These are phyloP conservation scores for Rutpela maculata DNA, from an alignment of 2,888 invertebrate species.

Conservation along the genomic window DNA sequence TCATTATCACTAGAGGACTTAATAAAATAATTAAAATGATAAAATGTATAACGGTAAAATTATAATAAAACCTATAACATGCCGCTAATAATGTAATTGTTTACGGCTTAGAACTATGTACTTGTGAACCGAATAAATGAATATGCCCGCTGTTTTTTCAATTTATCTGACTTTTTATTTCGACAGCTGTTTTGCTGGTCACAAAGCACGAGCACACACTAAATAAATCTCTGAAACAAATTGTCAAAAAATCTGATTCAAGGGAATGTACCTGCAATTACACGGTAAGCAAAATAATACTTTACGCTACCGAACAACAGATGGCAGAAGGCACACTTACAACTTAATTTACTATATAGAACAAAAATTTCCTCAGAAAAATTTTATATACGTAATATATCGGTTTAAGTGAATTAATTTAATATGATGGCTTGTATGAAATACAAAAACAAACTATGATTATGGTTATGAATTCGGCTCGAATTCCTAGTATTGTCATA, in stretches of 20 bases:
- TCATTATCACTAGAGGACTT: conserved; percentile 56
- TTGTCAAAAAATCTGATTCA: too few relatives aligned
- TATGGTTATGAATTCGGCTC: too few relatives aligned
- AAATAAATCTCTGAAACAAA: too few relatives aligned
- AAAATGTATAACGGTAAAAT: conserved; percentile 48
- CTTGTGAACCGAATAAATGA: not conserved
- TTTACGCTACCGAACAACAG: not conserved
- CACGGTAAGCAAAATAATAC: too few relatives aligned
- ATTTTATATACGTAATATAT: too few relatives aligned
- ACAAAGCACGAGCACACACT: not conserved
- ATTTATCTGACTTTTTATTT: conserved; percentile 13
- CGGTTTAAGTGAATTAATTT: too few relatives aligned
- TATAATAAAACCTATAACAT: conserved; percentile 40
- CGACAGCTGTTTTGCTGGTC: conserved; percentile 21
- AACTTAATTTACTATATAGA: too few relatives aligned
- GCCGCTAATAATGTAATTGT: conserved; percentile 43
- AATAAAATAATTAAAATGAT: conserved; percentile 50
- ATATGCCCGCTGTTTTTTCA: not conserved
- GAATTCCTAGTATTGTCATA: too few relatives aligned
- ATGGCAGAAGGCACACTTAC: not conserved
- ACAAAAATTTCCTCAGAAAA: too few relatives aligned
- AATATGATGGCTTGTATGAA: too few relatives aligned
- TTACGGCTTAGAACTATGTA: conserved; percentile 35
- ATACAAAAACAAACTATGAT: too few relatives aligned
- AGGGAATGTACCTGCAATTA: too few relatives aligned